Conservation (phyloP, 2,113 vertebrate species). For the Tor tambroides region DNA sequence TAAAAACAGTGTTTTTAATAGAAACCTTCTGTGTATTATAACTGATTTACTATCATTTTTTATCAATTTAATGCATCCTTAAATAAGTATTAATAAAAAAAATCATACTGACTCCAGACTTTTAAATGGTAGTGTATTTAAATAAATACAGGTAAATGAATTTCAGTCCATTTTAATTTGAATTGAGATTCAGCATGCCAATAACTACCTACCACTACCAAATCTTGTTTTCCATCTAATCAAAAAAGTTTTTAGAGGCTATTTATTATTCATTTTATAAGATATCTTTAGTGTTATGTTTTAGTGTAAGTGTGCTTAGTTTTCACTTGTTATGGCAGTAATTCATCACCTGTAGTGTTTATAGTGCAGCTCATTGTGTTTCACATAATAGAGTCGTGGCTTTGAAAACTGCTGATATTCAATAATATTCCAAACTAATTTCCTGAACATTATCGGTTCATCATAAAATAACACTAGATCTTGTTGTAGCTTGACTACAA, state of each 20-base stretch:
- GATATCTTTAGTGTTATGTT: background rate
- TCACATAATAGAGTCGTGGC: background rate
- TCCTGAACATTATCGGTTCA: slow-evolving; percentile 2
- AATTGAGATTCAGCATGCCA: too few relatives aligned
- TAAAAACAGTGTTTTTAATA: too few relatives aligned
- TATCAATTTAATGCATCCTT: too few relatives aligned
- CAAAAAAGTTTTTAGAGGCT: background rate
- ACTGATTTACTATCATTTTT: too few relatives aligned
- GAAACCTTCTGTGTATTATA: too few relatives aligned
- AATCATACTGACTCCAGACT: too few relatives aligned
- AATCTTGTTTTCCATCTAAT: too few relatives aligned
- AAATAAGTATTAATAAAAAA: too few relatives aligned
- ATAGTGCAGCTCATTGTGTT: background rate
- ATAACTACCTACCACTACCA: too few relatives aligned
- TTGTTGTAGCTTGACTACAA: background rate
- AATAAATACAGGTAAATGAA: too few relatives aligned
- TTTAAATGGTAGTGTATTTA: too few relatives aligned
- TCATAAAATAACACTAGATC: background rate
- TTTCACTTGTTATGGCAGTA: background rate
- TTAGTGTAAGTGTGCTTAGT: background rate
- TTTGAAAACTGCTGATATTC: slow-evolving; percentile 10
- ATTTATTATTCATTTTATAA: background rate
- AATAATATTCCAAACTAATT: background rate
- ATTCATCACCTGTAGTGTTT: background rate
- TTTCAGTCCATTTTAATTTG: too few relatives aligned